These are phyloP conservation scores for Ancistrus triradiatus DNA, from an alignment of 2,113 vertebrate genomes.

Conservation along the genomic window DNA sequence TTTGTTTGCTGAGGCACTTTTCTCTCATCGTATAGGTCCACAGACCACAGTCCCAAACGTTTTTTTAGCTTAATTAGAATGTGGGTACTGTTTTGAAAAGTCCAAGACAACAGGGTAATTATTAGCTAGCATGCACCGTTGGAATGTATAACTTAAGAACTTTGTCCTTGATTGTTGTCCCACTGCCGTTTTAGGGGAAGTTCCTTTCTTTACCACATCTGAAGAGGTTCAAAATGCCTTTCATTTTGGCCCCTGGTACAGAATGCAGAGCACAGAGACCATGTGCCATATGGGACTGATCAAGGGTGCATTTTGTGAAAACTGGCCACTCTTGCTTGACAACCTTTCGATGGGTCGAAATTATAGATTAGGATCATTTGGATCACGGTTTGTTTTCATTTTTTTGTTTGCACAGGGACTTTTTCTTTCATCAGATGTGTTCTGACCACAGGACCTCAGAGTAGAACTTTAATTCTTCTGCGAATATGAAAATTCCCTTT, in stretches of 20 bases:
- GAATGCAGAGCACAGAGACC: constrained; percentile 45
- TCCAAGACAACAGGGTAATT: constrained; percentile 16
- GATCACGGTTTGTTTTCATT: constrained; percentile 1
- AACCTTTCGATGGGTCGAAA: constrained; percentile 42
- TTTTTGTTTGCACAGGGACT: constrained; percentile 9
- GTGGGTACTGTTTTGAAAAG: constrained; percentile 19
- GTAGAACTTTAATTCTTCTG: not conserved
- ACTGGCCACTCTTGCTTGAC: constrained; percentile 66
- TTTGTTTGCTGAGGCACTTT: too few relatives aligned
- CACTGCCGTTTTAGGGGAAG: constrained; percentile 27
- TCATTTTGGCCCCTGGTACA: constrained; percentile 32
- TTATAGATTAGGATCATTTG: too few relatives aligned
- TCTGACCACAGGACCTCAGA: constrained; percentile 13
- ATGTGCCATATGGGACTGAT: constrained; percentile 71
- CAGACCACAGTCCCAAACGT: too few relatives aligned
- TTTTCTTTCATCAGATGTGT: constrained; percentile 4
- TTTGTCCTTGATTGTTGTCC: constrained; percentile 16
- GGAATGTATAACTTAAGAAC: constrained; percentile 28
- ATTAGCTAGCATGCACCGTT: constrained; percentile 24
- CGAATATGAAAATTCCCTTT: not conserved
- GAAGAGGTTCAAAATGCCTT: constrained; percentile 33
- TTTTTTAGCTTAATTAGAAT: constrained; percentile 23
- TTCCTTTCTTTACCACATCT: constrained; percentile 44
- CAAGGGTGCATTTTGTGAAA: constrained; percentile 64
- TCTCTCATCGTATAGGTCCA: too few relatives aligned